These are phyloP conservation scores for Steatocranus sp. DNA, from an alignment of 2,797 vertebrate species.

Conservation along the genomic window DNA sequence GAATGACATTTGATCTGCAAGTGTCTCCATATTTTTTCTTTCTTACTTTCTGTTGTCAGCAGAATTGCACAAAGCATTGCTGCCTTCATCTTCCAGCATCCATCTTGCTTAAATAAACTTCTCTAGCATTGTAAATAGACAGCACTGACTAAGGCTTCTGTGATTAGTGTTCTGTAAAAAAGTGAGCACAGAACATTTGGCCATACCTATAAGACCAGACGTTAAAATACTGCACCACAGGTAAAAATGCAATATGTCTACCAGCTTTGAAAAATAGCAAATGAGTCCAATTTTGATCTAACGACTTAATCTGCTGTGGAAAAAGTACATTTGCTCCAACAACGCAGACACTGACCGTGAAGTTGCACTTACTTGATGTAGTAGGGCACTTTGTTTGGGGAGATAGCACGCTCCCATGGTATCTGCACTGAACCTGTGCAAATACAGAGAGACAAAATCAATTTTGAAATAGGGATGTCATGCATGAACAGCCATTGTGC, in stretches of 20 bases:
- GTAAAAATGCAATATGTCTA: not conserved
- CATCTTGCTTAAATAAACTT: not conserved
- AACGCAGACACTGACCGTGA: not conserved
- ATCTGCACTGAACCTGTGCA: slow-evolving; percentile 92
- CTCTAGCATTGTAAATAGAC: not conserved
- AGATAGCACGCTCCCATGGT: slow-evolving; percentile 97
- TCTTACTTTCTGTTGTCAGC: not conserved
- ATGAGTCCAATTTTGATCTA: not conserved
- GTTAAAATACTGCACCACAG: not conserved
- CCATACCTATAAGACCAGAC: not conserved
- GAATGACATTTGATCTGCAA: not conserved
- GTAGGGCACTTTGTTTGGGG: slow-evolving; percentile 98
- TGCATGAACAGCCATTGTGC: slow-evolving; percentile 52
- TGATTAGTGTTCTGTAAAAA: not conserved
- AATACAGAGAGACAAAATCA: slow-evolving; percentile 49
- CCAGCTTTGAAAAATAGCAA: not conserved
- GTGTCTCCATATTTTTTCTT: not conserved
- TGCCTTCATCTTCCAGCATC: not conserved
- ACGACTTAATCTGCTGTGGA: not conserved
- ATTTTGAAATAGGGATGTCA: slow-evolving; percentile 36
- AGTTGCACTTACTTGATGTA: slow-evolving; percentile 94
- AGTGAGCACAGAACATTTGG: not conserved
- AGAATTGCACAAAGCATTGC: not conserved
- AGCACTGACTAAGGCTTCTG: not conserved
- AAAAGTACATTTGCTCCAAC: not conserved